Evolutionary conservation across 1,140 invertebrate species (phyloP).

Genomic region (Leucophenga varia): DNA sequence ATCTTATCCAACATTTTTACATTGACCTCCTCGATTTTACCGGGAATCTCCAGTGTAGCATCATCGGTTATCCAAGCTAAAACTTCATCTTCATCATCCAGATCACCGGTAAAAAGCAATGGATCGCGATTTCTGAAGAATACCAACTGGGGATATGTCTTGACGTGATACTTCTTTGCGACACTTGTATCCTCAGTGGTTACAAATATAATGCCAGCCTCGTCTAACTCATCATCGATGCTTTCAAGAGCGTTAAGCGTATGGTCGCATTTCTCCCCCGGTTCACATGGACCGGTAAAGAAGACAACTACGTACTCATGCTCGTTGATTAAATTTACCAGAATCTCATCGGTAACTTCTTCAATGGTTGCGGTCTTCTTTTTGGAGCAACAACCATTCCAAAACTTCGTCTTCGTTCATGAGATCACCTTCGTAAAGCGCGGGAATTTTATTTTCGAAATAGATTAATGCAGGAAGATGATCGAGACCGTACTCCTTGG

Average conservation of each 20-base stretch:
- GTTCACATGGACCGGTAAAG: constrained; percentile 87
- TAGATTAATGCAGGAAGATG: constrained; percentile 85
- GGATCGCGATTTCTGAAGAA: constrained; percentile 91
- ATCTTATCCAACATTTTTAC: constrained; percentile 88
- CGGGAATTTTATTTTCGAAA: constrained; percentile 90
- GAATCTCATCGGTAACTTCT: constrained; percentile 91
- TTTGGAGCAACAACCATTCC: constrained; percentile 86
- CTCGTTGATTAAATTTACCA: constrained; percentile 82
- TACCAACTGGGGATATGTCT: constrained; percentile 79
- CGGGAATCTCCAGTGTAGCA: constrained; percentile 85
- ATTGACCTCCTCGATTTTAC: constrained; percentile 93
- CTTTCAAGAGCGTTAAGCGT: constrained; percentile 86
- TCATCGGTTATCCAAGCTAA: constrained; percentile 90
- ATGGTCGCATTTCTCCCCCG: constrained; percentile 81
- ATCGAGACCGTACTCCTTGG: constrained; percentile 88
- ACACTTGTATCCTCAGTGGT: constrained; percentile 82
- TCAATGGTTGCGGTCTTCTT: constrained; percentile 91
- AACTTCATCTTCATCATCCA: constrained; percentile 88
- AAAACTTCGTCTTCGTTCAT: constrained; percentile 90
- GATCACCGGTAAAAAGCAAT: constrained; percentile 71
- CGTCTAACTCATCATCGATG: constrained; percentile 91
- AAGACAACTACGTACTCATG: constrained; percentile 93
- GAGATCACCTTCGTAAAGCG: constrained; percentile 87
- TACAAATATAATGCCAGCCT: constrained; percentile 90
- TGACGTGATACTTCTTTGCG: constrained; percentile 85